A percentile compares a stretch with the other conserved stretches of the same genome.
Conservation (phyloP, 2,888 invertebrate species). For the Linnaemya vulpina region DNA sequence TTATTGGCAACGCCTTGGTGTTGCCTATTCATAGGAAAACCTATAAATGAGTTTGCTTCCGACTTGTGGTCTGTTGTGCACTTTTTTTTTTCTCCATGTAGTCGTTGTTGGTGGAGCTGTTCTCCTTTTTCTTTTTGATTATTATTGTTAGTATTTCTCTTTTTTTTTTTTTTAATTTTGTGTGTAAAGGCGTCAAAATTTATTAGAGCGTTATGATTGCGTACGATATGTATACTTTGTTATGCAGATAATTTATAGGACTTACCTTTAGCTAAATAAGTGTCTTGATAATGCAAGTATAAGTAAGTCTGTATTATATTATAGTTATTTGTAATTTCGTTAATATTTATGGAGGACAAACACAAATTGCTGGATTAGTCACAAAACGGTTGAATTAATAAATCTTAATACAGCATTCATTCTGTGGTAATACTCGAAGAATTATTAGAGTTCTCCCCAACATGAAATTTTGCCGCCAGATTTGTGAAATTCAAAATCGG, state of each 20-base stretch:
- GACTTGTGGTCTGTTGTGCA: conserved; percentile 67
- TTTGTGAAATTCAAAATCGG: too few relatives aligned
- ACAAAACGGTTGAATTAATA: not conserved
- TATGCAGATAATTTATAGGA: conserved; percentile 68
- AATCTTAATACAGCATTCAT: conserved; percentile 21
- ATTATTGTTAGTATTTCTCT: conserved; percentile 15
- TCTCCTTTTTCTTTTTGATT: conserved; percentile 39
- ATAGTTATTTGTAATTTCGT: too few relatives aligned
- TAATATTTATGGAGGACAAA: conserved; percentile 65
- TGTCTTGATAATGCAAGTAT: conserved; percentile 63
- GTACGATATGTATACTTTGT: conserved; percentile 72
- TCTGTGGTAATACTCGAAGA: not conserved
- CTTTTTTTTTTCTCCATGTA: conserved; percentile 25
- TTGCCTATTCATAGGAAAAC: conserved; percentile 70
- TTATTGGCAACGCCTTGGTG: conserved; percentile 72
- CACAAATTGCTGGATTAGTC: conserved; percentile 50
- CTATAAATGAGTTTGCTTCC: conserved; percentile 73
- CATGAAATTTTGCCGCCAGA: too few relatives aligned
- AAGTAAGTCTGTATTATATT: conserved; percentile 33
- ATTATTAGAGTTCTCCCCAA: too few relatives aligned
- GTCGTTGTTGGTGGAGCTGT: conserved; percentile 30
- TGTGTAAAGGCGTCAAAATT: conserved; percentile 77
- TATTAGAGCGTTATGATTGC: conserved; percentile 77
- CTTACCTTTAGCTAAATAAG: conserved; percentile 65
- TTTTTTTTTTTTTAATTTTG: conserved; percentile 49